A percentile compares a stretch with the other conserved stretches of the same genome.
Evolutionary conservation across 2,888 invertebrate genomes (phyloP).

Genomic region (Zygogramma bicolorata): DNA sequence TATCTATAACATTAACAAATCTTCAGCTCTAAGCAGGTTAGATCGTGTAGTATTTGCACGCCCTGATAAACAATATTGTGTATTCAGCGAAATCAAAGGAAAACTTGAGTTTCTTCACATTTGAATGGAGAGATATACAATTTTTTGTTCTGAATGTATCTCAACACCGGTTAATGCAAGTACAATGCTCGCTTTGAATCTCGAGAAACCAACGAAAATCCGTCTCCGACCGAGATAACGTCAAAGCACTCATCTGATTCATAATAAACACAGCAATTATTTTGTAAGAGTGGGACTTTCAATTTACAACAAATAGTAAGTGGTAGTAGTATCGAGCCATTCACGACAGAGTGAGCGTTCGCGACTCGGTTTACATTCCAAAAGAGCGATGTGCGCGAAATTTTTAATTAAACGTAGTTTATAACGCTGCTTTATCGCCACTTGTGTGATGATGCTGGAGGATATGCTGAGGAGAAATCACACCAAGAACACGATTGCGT

Average conservation of each 20-base stretch:
- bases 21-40: too few species aligned
- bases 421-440: conserved; percentile 4
- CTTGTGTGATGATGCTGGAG: not conserved
- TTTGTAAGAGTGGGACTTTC: conserved; percentile 46
- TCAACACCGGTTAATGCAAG: not conserved
- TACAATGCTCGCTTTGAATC: not conserved
- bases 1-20: too few species aligned
- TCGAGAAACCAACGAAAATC: not conserved
- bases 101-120: too few species aligned
- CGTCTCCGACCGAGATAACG: conserved; percentile 31
- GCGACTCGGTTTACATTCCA: conserved; percentile 19
- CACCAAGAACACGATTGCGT: conserved; percentile 15
- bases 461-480: conserved; percentile 18
- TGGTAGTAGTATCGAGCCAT: conserved; percentile 49
- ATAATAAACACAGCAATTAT: conserved; percentile 20
- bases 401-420: conserved; percentile 14
- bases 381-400: conserved; percentile 39
- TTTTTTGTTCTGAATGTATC: not conserved
- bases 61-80: too few species aligned
- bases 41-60: too few species aligned
- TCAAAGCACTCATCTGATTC: conserved; percentile 5
- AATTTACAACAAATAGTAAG: conserved; percentile 43
- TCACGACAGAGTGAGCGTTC: conserved; percentile 24
- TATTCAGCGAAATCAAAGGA: too few species aligned
- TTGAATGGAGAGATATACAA: not conserved